phyloP scores from a whole-genome alignment of 2,113 vertebrate species.

The Callospermophilus lateralis region DNA sequence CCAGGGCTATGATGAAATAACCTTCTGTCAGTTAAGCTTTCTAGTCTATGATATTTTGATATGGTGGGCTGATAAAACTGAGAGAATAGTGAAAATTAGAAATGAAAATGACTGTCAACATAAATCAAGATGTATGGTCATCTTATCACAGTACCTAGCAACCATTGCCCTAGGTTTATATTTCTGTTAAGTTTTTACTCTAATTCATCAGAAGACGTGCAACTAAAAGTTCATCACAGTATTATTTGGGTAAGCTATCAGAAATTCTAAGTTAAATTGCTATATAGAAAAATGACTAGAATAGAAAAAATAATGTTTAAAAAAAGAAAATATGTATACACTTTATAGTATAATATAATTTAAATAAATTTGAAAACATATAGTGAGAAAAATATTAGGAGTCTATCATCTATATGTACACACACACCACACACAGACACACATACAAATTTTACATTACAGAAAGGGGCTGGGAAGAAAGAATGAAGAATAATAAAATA shows the following conservation, averaged over 20 bases:
- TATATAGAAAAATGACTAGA: not conserved
- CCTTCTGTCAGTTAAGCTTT: not conserved
- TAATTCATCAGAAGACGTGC: not conserved
- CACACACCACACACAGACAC: no score
- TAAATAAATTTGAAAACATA: not conserved
- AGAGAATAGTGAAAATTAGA: not conserved
- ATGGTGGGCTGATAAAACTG: not conserved
- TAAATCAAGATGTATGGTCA: not conserved
- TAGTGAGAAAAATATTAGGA: not conserved
- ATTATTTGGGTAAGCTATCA: not conserved
- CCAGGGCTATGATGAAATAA: not conserved
- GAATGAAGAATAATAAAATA: not conserved
- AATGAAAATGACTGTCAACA: not conserved
- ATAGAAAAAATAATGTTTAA: not conserved
- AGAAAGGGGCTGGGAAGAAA: not conserved
- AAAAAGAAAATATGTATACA: no score
- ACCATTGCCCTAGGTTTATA: not conserved
- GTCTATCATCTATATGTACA: no score
- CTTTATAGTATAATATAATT: not conserved
- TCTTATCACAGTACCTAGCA: not conserved
- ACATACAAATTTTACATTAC: not conserved
- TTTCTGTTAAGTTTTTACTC: not conserved
- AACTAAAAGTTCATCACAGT: not conserved
- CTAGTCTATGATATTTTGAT: not conserved
- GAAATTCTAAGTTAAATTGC: not conserved